Base-by-base conservation (phyloP, 2,113 vertebrate species). In the Stigmatopora nigra region DNA sequence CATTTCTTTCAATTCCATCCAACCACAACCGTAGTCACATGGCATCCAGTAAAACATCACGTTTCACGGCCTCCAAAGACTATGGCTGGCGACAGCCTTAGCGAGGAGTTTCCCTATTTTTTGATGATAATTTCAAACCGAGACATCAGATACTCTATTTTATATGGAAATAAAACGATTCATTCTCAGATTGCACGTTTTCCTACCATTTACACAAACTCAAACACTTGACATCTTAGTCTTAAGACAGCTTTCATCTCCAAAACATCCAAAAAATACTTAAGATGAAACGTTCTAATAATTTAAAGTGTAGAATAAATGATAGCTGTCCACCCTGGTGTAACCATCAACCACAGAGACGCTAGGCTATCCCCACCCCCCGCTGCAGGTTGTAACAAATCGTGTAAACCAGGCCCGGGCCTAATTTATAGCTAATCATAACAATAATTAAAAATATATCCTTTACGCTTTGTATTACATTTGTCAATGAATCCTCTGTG, bases 281-380 rank as follows among this genome's bases (percentile, higher is more conserved):
- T 19, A 15, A 17, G n/a, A n/a, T 16, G 4, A 12, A 0, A 49
- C 46, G 61, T 67, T 73, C 64, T 57, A 15, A 16, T 2, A 5
- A 55, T 7, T 31, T 22, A 15, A 4, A 38, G 20, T 41, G 73
- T 74, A 48, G 41, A 44, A 22, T 19, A 41, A 38, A 8, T 48
- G 22, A 16, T 44, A 58, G 60, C 73, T 48, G 73, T 80, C 77
- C 79, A 76, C 82, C 82, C 80, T 82, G 74, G 70, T 61, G 77
- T 73, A 79, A 85, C 76, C 63, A 82, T 79, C 83, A 79, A 84
- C 84, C 83, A 86, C 79, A 72, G 76, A 83, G 67, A 77, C 78
- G 83, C 78, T 83, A 82, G 82, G 81, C 82, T 82, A 84, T 53
- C 81, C 80, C 83, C 81, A 63, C 76, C 83, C 81, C 74, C 83